These are phyloP conservation scores for Brenthis ino DNA, from an alignment of 2,888 invertebrate species.

Conservation along the genomic window DNA sequence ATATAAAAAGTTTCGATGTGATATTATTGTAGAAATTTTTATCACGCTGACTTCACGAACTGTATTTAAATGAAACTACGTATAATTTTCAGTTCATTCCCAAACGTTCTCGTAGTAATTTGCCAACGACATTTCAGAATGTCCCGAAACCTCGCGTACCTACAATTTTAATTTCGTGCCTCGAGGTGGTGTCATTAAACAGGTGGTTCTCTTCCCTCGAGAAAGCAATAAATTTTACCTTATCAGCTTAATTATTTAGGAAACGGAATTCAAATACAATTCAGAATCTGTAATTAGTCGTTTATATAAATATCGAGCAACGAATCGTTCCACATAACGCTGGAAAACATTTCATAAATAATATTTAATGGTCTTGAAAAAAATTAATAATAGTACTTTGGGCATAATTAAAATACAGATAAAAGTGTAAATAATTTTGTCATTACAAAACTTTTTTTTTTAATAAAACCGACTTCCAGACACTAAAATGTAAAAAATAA, in stretches of 20 bases:
- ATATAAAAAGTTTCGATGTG: no score
- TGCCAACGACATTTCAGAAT: constrained; percentile 22
- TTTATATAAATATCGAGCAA: constrained; percentile 44
- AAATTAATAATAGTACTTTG: no score
- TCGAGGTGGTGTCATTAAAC: constrained; percentile 39
- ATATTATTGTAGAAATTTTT: not conserved
- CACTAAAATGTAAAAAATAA: no score
- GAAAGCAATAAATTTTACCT: constrained; percentile 65
- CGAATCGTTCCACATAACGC: not conserved
- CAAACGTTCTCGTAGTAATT: constrained; percentile 19
- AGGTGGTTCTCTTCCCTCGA: constrained; percentile 39
- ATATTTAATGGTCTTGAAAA: no score
- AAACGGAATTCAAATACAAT: constrained; percentile 61
- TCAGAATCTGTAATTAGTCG: constrained; percentile 56
- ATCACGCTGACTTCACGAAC: not conserved
- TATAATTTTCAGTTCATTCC: constrained; percentile 14
- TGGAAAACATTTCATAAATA: not conserved
- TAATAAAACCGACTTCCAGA: no score
- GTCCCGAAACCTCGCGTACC: constrained; percentile 26
- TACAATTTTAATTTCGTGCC: constrained; percentile 36
- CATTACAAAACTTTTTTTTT: no score
- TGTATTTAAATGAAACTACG: constrained; percentile 1
- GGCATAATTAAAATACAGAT: no score
- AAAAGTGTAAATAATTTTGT: no score
- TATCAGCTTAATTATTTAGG: constrained; percentile 66